A percentile compares a stretch with the other conserved stretches of the same genome.
Evolutionary conservation across 1,140 invertebrate species (phyloP).

Genomic region (Goniozus legneri): DNA sequence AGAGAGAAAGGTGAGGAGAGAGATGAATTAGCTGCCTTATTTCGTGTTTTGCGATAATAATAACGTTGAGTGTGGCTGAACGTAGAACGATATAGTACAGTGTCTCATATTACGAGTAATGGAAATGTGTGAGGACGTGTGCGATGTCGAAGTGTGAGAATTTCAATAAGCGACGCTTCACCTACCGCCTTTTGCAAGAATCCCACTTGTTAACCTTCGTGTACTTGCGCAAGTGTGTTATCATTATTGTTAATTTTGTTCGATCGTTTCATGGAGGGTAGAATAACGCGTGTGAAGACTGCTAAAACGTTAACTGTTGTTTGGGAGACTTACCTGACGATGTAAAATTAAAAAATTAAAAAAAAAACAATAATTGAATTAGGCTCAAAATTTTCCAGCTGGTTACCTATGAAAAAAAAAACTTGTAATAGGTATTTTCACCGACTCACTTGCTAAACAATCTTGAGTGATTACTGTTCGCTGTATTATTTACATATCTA

Average conservation of each 20-base stretch:
- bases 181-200: too few species aligned
- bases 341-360: too few species aligned
- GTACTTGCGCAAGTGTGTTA: constrained; percentile 39
- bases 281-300: constrained; percentile 35
- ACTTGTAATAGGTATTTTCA: constrained; percentile 22
- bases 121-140: too few species aligned
- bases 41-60: too few species aligned
- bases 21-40: too few species aligned
- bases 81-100: too few species aligned
- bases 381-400: constrained; percentile 28
- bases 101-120: too few species aligned
- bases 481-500: constrained; percentile 42
- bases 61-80: too few species aligned
- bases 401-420: constrained; percentile 25
- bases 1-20: too few species aligned
- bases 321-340: constrained; percentile 35
- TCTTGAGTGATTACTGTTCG: constrained; percentile 33
- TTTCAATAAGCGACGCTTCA: too few species aligned
- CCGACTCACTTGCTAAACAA: constrained; percentile 26
- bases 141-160: too few species aligned
- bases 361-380: constrained; percentile 27
- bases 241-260: constrained; percentile 37
- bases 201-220: constrained; percentile 37
- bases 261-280: constrained; percentile 24
- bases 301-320: constrained; percentile 39